Percentiles rank a stretch among this genome's conserved stretches.
Evolutionary conservation across 2,888 invertebrate genomes (phyloP).

Genomic region (Machimus atricapillus): DNA sequence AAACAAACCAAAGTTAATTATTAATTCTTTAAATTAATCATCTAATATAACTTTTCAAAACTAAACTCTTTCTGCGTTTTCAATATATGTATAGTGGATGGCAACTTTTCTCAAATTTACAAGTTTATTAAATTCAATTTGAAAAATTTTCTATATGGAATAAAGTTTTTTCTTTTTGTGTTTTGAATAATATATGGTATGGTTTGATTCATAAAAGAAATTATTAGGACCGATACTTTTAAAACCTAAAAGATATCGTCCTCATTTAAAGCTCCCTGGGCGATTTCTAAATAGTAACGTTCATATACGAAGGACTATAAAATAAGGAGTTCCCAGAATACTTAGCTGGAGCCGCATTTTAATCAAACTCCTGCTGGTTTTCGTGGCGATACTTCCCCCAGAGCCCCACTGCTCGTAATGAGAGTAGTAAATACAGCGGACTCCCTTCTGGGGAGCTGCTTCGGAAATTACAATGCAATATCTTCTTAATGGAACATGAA

Average conservation of each 20-base stretch:
- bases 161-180: too few species aligned
- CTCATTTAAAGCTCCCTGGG: neutral
- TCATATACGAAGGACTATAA: neutral
- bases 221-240: neutral
- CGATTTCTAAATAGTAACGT: neutral
- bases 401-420: neutral
- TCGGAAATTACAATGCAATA: constrained; percentile 31
- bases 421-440: neutral
- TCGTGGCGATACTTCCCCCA: neutral
- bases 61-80: too few species aligned
- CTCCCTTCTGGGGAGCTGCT: neutral
- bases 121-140: too few species aligned
- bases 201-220: neutral
- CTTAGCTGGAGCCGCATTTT: neutral
- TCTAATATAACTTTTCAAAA: too few species aligned
- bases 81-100: too few species aligned
- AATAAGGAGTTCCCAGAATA: constrained; percentile 12
- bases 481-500: constrained; percentile 12
- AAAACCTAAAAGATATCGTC: neutral
- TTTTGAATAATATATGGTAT: too few species aligned
- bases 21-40: too few species aligned
- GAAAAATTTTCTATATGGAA: too few species aligned
- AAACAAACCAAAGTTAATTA: too few species aligned
- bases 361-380: neutral
- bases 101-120: too few species aligned